Base-by-base conservation (phyloP, 2,888 invertebrate species). In the Neoascia interrupta region DNA sequence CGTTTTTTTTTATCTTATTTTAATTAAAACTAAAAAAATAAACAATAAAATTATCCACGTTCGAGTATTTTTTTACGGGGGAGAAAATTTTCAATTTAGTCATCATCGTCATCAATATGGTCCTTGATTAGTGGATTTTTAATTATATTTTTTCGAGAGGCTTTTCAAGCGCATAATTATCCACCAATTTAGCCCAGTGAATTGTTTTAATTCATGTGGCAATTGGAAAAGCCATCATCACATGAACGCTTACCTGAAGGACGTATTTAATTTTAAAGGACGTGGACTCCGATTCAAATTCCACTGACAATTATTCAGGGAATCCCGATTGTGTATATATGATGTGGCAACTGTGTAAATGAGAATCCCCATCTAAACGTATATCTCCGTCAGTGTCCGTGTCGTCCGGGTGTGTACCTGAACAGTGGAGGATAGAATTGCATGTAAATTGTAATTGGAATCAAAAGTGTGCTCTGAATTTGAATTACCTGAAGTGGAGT, bases 51-150 rank as follows among this genome's bases (percentile, higher is more conserved):
- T n/a, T n/a, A n/a, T n/a, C n/a, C n/a, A n/a, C n/a, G n/a, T n/a
- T n/a, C n/a, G n/a, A n/a, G n/a, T n/a, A n/a, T n/a, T n/a, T n/a
- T n/a, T n/a, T n/a, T 60, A 11, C n/a, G 31, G 41, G 41, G 37
- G 31, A 63, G n/a, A 82, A 69, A 69, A 60, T 56, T 66, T 79
- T 82, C 66, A 84, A 76, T 81, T 81, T 81, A 81, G 66, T 84
- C 34, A 47, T 81, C 76, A 68, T 74, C 73, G 63, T 43, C 28
- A 6, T 60, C 11, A 10, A 36, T 31, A 6, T 31, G 8, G 6
- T 18, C 31, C 18, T 53, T 10, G 15, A 13, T 21, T 68, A 19
- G n/a, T 5, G 13, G 23, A 16, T 5, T 31, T 54, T 53, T 16
- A 43, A 28, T 28, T 39, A 13, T n/a, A 13, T 23, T 41, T 23